These are phyloP conservation scores for Sminthurinus signatus DNA, from an alignment of 1,140 invertebrate species.

Conservation along the genomic window DNA sequence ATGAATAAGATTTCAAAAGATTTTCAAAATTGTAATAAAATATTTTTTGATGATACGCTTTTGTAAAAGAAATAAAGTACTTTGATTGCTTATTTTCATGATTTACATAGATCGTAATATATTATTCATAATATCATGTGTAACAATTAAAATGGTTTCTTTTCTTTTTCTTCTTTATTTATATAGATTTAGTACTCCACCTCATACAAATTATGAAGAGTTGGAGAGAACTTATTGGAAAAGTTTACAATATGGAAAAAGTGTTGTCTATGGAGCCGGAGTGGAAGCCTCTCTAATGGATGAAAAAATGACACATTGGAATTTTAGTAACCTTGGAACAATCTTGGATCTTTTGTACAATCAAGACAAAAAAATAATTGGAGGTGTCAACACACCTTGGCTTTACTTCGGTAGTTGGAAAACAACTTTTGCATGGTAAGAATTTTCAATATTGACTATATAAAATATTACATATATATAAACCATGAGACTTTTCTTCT, in stretches of 20 bases:
- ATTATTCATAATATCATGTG: no score
- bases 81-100: no score
- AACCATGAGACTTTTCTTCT: no score
- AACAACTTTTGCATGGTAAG: conserved; percentile 86
- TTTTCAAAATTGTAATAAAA: conserved; percentile 56
- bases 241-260: conserved; percentile 59
- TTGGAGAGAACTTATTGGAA: conserved; percentile 97
- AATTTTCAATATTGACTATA: no score
- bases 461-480: no score
- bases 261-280: conserved; percentile 84
- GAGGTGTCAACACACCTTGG: conserved; percentile 98
- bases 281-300: conserved; percentile 93
- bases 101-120: no score
- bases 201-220: conserved; percentile 84
- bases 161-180: no score
- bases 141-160: no score
- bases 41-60: no score
- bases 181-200: conserved; percentile 69
- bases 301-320: conserved; percentile 80
- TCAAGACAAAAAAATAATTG: conserved; percentile 53
- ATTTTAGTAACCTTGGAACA: conserved; percentile 87
- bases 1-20: conserved; percentile 78
- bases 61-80: no score
- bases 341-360: conserved; percentile 77
- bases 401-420: conserved; percentile 99